Percentiles rank a stretch among this genome's conserved stretches.
phyloP scores from a whole-genome alignment of 2,888 invertebrate species.

The Megamerina dolium region DNA sequence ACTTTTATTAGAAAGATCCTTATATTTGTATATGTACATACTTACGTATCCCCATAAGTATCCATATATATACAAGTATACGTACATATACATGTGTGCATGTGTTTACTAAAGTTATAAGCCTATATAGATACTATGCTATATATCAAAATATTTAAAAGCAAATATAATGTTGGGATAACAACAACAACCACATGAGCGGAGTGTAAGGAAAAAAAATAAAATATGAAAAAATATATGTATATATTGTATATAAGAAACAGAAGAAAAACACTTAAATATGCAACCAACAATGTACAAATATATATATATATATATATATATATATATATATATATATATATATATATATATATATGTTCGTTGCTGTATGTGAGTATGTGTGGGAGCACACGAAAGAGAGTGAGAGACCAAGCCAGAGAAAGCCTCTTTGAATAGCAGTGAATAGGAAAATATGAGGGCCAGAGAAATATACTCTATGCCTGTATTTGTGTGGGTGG shows the following conservation, averaged over 20 bases:
- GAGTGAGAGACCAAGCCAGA: no score
- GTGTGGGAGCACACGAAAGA: slow-evolving; percentile 11
- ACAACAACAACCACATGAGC: no score
- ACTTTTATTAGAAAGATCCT: slow-evolving; percentile 1
- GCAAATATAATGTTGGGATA: slow-evolving; percentile 36
- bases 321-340: no score
- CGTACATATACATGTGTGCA: slow-evolving; percentile 23
- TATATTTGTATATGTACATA: slow-evolving; percentile 9
- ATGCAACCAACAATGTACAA: no score
- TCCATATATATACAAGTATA: slow-evolving; percentile 10
- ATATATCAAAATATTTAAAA: slow-evolving; percentile 46
- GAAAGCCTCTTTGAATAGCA: no score
- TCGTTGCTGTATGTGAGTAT: no score
- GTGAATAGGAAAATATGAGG: no score
- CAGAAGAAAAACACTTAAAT: no score
- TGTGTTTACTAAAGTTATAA: slow-evolving; percentile 26
- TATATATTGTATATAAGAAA: slow-evolving; percentile 5
- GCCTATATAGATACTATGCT: slow-evolving; percentile 33
- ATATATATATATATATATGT: no score
- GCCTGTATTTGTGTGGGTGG: no score
- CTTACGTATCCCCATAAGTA: slow-evolving; percentile 20
- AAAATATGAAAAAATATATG: slow-evolving; percentile 9
- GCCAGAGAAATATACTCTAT: no score
- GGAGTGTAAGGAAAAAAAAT: background rate
- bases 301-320: background rate